These are phyloP conservation scores for Drosophila borborema DNA, from an alignment of 2,888 invertebrate species.

Conservation along the genomic window DNA sequence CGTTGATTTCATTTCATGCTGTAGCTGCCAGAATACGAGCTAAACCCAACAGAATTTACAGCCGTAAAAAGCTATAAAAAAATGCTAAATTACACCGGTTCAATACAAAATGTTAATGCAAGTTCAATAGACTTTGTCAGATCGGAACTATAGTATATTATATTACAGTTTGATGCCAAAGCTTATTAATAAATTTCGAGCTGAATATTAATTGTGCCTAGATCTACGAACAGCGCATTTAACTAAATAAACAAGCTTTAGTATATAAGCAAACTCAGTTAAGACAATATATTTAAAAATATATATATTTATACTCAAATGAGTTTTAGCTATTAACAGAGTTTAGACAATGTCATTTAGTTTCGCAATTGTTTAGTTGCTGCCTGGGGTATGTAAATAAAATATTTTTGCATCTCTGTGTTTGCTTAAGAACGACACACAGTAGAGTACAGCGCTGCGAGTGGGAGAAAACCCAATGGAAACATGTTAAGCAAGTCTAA, in stretches of 20 bases:
- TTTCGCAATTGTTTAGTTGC: neutral
- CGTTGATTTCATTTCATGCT: conserved; percentile 7
- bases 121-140: conserved; percentile 37
- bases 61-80: too few relatives aligned
- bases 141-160: neutral
- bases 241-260: too few relatives aligned
- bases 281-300: too few relatives aligned
- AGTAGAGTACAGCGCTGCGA: conserved; percentile 29
- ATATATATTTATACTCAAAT: neutral
- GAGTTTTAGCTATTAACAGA: conserved; percentile 1
- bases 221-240: too few relatives aligned
- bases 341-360: conserved; percentile 5
- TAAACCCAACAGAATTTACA: conserved; percentile 5
- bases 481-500: conserved; percentile 67
- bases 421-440: conserved; percentile 1
- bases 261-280: neutral
- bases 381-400: neutral
- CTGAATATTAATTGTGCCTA: neutral
- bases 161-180: conserved; percentile 3
- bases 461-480: conserved; percentile 29
- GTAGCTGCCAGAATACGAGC: too few relatives aligned
- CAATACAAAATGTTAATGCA: neutral
- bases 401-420: conserved; percentile 6
- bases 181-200: neutral
- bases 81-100: neutral